phyloP scores from a whole-genome alignment of 2,113 vertebrate genomes.

The Lophochroa leadbeateri region DNA sequence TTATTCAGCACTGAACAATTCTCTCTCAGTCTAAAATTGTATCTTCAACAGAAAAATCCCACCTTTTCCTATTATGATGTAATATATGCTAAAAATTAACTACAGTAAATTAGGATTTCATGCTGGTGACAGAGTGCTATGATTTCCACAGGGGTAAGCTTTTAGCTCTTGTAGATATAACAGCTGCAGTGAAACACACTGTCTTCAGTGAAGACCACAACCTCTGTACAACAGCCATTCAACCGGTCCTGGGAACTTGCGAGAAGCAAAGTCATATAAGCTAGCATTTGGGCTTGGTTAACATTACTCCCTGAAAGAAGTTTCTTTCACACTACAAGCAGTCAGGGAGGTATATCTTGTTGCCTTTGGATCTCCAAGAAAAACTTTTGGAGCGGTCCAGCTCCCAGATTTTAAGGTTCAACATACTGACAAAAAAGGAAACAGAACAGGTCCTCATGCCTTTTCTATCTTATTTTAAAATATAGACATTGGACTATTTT shows the following conservation, averaged over 20 bases:
- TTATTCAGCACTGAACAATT: neutral
- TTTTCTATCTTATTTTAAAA: neutral
- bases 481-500: neutral
- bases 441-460: neutral
- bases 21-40: neutral
- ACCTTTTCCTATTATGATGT: neutral
- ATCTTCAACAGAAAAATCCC: neutral
- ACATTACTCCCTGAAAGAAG: neutral
- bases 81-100: neutral
- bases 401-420: neutral
- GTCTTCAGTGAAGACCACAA: neutral
- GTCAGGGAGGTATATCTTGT: neutral
- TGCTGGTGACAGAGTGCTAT: neutral
- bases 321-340: neutral
- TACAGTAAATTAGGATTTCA: neutral
- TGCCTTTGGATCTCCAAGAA: neutral
- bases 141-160: neutral
- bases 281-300: neutral
- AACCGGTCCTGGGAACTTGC: neutral
- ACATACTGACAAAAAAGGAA: neutral
- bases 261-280: neutral
- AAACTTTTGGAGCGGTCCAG: neutral
- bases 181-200: neutral
- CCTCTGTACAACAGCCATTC: rapidly evolving
- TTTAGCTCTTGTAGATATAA: neutral